These are phyloP conservation scores for Columba guinea DNA, from an alignment of 2,797 vertebrate genomes.

Conservation along the genomic window DNA sequence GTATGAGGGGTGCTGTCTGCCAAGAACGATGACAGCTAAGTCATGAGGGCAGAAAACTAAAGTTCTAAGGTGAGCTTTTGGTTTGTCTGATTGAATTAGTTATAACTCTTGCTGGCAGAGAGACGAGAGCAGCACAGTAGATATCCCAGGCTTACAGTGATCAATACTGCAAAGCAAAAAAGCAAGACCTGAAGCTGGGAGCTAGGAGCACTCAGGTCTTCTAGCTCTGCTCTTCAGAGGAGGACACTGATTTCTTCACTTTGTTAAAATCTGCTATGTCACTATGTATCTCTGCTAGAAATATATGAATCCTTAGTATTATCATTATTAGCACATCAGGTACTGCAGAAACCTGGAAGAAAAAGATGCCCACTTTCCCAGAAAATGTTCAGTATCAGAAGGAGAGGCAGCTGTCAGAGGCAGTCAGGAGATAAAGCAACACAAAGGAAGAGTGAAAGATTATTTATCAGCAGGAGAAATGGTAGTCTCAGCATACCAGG, in stretches of 20 bases:
- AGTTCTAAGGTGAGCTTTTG: not conserved
- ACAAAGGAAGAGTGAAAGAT: not conserved
- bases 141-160: not conserved
- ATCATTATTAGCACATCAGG: not conserved
- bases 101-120: not conserved
- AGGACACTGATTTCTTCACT: not conserved
- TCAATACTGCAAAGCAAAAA: not conserved
- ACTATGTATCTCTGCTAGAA: not conserved
- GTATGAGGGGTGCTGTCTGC: not conserved
- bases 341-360: not conserved
- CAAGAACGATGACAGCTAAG: not conserved
- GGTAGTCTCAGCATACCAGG: not conserved
- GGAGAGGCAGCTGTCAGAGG: not conserved
- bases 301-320: not conserved
- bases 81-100: not conserved
- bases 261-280: not conserved
- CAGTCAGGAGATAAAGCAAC: not conserved
- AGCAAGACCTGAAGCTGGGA: not conserved
- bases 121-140: not conserved
- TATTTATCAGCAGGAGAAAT: not conserved
- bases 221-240: not conserved
- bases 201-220: not conserved
- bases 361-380: not conserved
- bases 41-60: not conserved
- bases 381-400: not conserved